Conservation (phyloP, 2,797 vertebrate species). For the Hemibagrus guttatus region DNA sequence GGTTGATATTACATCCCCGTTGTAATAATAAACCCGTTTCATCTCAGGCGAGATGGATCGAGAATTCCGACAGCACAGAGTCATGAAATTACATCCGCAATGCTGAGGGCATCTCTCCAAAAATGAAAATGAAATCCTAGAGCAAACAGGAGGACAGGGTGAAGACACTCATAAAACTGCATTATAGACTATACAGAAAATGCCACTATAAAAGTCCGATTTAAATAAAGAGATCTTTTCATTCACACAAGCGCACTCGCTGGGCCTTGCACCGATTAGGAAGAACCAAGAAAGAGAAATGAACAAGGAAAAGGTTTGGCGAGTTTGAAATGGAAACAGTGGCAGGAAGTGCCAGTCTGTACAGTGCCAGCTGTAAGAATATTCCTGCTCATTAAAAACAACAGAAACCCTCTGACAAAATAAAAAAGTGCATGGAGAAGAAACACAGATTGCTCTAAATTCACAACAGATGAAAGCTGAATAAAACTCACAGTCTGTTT, state of each 20-base stretch:
- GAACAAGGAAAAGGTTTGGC: conserved; percentile 50
- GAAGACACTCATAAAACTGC: conserved; percentile 37
- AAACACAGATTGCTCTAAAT: not conserved
- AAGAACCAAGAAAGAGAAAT: conserved; percentile 37
- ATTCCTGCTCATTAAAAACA: conserved; percentile 24
- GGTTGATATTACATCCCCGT: conserved; percentile 72
- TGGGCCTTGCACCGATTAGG: conserved; percentile 34
- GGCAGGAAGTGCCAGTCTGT: conserved; percentile 13
- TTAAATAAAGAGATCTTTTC: conserved; percentile 44
- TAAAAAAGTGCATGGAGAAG: not conserved
- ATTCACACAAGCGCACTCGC: not conserved
- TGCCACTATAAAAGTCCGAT: conserved; percentile 46
- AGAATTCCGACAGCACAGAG: conserved; percentile 62
- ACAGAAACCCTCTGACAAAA: conserved; percentile 7
- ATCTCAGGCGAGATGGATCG: conserved; percentile 60
- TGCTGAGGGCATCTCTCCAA: conserved; percentile 65
- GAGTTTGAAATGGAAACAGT: conserved; percentile 41
- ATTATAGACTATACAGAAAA: conserved; percentile 39
- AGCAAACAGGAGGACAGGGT: conserved; percentile 50
- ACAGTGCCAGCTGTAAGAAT: conserved; percentile 19
- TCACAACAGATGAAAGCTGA: conserved; percentile 6
- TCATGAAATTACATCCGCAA: conserved; percentile 73
- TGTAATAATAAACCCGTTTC: conserved; percentile 75
- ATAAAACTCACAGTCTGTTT: not conserved
- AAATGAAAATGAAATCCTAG: conserved; percentile 64